Evolutionary conservation across 2,113 vertebrate species (phyloP).

Genomic region (Isurus oxyrinchus): DNA sequence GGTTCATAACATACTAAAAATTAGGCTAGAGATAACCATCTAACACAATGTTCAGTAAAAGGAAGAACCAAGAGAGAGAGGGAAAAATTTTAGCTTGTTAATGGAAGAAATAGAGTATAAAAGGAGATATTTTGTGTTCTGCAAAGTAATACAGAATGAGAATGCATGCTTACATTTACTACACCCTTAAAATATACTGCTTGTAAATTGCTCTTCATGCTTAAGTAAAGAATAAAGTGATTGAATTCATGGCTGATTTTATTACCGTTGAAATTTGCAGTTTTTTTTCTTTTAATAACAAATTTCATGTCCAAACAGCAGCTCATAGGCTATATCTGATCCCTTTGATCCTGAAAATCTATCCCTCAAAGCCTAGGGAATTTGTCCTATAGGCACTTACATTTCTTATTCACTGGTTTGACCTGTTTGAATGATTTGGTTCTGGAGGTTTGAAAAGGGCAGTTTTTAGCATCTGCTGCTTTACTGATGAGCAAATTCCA

Average conservation of each 20-base stretch:
- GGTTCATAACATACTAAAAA: neutral
- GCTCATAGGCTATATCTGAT: too few relatives aligned
- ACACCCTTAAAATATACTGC: too few relatives aligned
- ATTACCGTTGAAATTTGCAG: too few relatives aligned
- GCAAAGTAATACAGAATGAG: neutral
- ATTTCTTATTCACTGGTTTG: neutral
- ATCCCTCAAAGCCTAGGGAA: neutral
- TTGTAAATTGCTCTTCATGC: too few relatives aligned
- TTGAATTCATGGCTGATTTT: too few relatives aligned
- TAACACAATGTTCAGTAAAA: neutral
- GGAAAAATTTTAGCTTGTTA: too few relatives aligned
- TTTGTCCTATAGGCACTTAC: neutral
- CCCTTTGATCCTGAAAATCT: neutral
- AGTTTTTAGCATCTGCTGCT: neutral
- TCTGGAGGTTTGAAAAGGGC: neutral
- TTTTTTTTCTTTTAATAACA: too few relatives aligned
- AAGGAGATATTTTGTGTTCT: neutral
- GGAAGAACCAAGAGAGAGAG: neutral
- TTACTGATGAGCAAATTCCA: neutral
- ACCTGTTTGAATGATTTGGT: neutral
- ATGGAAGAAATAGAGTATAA: neutral
- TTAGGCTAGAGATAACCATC: neutral
- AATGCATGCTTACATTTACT: too few relatives aligned
- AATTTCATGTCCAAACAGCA: too few relatives aligned
- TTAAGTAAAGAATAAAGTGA: too few relatives aligned